phyloP scores from a whole-genome alignment of 2,113 vertebrate species.

The Etia nguti region DNA sequence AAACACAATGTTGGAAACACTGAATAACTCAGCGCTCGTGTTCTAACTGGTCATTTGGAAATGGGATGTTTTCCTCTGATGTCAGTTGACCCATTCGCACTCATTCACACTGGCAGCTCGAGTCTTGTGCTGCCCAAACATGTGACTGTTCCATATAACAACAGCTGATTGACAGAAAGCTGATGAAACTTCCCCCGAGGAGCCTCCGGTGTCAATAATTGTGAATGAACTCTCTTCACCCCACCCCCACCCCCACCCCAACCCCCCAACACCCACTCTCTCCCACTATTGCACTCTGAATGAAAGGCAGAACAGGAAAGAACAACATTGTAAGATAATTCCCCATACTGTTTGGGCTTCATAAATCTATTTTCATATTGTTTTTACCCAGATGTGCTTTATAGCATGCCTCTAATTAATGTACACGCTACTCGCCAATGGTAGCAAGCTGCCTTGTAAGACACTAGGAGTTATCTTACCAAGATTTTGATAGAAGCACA shows the following conservation, averaged over 20 bases:
- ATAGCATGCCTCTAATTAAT: not conserved
- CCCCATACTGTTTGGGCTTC: not conserved
- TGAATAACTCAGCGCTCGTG: not conserved
- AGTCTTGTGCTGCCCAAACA: slow-evolving; percentile 30
- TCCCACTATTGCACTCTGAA: not conserved
- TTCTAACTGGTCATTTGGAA: not conserved
- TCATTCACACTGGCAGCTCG: not conserved
- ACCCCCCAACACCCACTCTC: accelerated
- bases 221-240: slow-evolving; percentile 47
- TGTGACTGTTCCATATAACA: slow-evolving; percentile 41
- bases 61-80: slow-evolving; percentile 14
- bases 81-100: slow-evolving; percentile 2
- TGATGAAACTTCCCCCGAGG: slow-evolving; percentile 44
- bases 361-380: not conserved
- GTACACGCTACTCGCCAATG: not conserved
- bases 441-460: not conserved
- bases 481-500: not conserved
- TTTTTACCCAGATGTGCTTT: not conserved
- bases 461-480: not conserved
- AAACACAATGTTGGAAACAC: not conserved
- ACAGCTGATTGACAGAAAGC: slow-evolving; percentile 53
- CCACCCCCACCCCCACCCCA: not conserved
- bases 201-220: slow-evolving; percentile 41
- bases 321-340: not conserved
- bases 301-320: not conserved